Base-by-base conservation (phyloP, 2,113 vertebrate species). In the Cyphomyrus discorhynchus region DNA sequence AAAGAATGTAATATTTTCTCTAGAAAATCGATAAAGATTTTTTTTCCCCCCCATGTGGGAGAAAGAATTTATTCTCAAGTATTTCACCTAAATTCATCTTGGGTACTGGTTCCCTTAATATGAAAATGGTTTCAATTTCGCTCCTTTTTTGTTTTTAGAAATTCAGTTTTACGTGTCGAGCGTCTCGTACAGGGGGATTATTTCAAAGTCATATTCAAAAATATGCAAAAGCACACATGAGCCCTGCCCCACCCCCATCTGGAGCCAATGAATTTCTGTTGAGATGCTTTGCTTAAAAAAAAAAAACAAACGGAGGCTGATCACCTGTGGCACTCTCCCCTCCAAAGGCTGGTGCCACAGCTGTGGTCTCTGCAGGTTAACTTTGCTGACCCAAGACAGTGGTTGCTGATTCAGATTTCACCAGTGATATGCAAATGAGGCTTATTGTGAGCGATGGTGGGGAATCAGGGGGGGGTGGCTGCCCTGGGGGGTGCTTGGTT, bases 341-440 rank as follows among this genome's bases (percentile, higher is more conserved):
- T 47, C 47, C 31, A 52, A 66, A 85, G 89, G 88, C 66, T 74
- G 39, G n/a, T 45, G 8, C 24, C 53, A 42, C 15, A 46, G 9
- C 58, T 13, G 31, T 49, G 86, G 88, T 88, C 84, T 35, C 52
- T 5, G 82, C 87, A 90, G 90, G 88, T 90, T 88, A 83, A 90
- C 91, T 31, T 83, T 24, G 85, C 84, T 88, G 90, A 90, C 90
- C 91, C 77, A 86, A 83, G 49, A 52, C 17, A 86, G 87, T 91
- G 91, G 83, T 90, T 87, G 90, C 90, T 91, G 93, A 93, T 92
- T 93, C 92, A 93, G 91, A 91, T 91, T 89, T 89, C 52, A 85
- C 89, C 84, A 92, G 47, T 91, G 92, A 92, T 92, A 92, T 92
- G 89, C 85, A 93, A 91, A 92, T 89, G 52, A 86, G 11, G 39